Evolutionary conservation across 2,888 invertebrate species (phyloP), one percentile per base, ranked within the genome.

Genomic region (Argyresthia goedartella): DNA sequence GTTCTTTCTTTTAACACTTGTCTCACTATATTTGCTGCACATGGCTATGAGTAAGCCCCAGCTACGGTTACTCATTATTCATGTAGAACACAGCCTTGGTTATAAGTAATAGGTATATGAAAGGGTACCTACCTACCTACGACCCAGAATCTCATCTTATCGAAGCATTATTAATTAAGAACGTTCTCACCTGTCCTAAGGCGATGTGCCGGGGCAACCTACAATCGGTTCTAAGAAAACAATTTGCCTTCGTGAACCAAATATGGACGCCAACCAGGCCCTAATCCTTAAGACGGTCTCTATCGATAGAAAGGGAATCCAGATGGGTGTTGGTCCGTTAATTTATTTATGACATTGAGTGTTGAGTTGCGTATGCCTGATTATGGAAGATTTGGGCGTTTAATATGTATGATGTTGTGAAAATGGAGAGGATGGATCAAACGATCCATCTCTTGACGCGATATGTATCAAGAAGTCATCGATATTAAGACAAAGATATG

Each of bases 131-230:
- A 42, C 8, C 3, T 13, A 42, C 14, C 42, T 8, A 42, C 8
- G 13, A 42, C 14, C 42, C 13, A 42, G 13, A 42, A 14, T 42
- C n/a, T 25, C 25, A 25, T 25, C 25, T 25, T 25, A 25, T 25
- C 25, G 25, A 25, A 25, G 25, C 75, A 81, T 84, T 77, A 81
- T 79, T 85, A 84, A 85, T 85, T 84, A 84, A 84, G 81, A 78
- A 72, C 76, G 69, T 60, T 63, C 9, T 9, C 77, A 81, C 81
- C 80, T 81, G 79, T 79, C 82, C 81, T 80, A 67, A 71, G 72
- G 73, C 67, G 67, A 39, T 9, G 39, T 25, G 25, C 25, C 25
- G 14, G 49, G 36, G 25, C 14, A 11, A 49, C 48, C 50, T 42
- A 41, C 52, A 50, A 54, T 54, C 54, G 52, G 52, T 54, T 52